Conservation (phyloP, 2,113 vertebrate genomes). For the Spizaetus ornatus region DNA sequence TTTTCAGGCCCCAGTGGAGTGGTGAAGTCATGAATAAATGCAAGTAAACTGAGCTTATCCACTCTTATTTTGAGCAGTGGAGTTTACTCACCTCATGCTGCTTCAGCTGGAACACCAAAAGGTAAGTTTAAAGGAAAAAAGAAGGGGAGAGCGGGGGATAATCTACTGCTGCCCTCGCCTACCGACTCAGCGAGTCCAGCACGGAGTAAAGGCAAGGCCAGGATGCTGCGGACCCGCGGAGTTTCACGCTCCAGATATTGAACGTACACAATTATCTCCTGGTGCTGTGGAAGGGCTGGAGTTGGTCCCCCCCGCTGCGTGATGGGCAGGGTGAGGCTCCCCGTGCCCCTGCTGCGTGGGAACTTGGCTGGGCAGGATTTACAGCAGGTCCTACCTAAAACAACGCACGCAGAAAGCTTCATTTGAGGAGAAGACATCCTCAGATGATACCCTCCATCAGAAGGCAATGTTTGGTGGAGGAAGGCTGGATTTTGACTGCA, state of each 20-base stretch:
- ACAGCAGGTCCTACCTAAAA: background rate
- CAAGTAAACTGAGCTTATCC: constrained; percentile 68
- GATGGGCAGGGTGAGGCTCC: background rate
- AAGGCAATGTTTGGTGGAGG: background rate
- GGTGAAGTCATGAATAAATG: constrained; percentile 69
- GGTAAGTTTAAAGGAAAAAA: constrained; percentile 34
- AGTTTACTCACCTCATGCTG: constrained; percentile 66
- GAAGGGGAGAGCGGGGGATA: background rate
- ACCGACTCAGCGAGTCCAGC: background rate
- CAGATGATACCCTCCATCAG: background rate
- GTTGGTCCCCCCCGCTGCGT: background rate
- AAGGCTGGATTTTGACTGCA: background rate
- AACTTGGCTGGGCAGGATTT: background rate
- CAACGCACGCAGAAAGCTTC: background rate
- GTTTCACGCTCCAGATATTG: background rate
- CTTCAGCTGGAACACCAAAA: constrained; percentile 54
- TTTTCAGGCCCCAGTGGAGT: constrained; percentile 65
- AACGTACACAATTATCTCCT: background rate
- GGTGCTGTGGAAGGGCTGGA: background rate
- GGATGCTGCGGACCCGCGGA: background rate
- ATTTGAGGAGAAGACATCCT: background rate
- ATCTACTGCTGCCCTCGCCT: background rate
- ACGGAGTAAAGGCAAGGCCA: background rate
- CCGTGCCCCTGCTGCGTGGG: fast-evolving
- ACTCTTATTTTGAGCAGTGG: constrained; percentile 58